Percentiles rank a stretch among this genome's conserved stretches.
Evolutionary conservation across 2,113 vertebrate genomes (phyloP).

Genomic region (Noturus placidus): DNA sequence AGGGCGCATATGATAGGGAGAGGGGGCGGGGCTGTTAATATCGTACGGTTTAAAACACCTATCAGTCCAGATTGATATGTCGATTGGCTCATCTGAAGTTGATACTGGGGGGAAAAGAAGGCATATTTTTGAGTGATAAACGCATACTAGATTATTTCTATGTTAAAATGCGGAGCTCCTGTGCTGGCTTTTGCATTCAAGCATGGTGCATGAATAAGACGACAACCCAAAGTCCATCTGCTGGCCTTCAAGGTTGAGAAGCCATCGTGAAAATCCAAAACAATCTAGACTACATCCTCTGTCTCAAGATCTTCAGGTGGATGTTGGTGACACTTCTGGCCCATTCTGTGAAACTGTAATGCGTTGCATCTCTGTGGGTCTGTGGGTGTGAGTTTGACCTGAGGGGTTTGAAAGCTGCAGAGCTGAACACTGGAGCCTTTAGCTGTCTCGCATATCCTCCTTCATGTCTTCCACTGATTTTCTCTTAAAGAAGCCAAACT

Average conservation of each 20-base stretch:
- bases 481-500: slow-evolving; percentile 79
- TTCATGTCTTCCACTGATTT: slow-evolving; percentile 72
- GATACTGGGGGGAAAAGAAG: background rate
- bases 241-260: background rate
- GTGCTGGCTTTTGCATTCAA: background rate
- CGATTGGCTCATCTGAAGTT: background rate
- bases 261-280: slow-evolving; percentile 14
- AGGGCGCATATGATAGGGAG: background rate
- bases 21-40: background rate
- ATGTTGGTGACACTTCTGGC: background rate
- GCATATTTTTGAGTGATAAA: background rate
- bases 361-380: background rate
- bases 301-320: background rate
- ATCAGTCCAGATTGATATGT: too few species aligned
- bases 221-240: background rate
- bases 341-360: slow-evolving; percentile 1
- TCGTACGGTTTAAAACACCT: background rate
- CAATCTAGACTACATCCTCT: background rate
- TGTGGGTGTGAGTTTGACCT: slow-evolving; percentile 32
- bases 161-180: background rate
- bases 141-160: background rate
- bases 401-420: slow-evolving; percentile 28
- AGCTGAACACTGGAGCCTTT: slow-evolving; percentile 1
- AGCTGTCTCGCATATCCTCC: slow-evolving; percentile 68
- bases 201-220: background rate